Percentiles rank a stretch among this genome's conserved stretches.
Evolutionary conservation across 2,113 vertebrate genomes (phyloP).

Genomic region (Probosciger aterrimus): DNA sequence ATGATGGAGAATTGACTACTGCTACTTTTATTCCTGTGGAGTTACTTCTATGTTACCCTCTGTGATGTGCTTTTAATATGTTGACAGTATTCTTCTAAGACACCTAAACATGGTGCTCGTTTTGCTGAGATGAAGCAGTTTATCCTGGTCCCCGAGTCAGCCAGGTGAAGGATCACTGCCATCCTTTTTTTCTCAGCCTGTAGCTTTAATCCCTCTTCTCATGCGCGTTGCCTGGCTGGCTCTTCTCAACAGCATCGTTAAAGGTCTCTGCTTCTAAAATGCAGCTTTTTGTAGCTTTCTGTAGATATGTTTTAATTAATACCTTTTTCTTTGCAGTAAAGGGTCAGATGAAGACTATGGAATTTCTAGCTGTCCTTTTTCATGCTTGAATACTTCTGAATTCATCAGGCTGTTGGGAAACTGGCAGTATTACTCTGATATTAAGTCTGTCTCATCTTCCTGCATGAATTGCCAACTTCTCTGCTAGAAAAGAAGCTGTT

Average conservation of each 20-base stretch:
- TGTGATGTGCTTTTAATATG: background rate
- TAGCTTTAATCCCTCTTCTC: background rate
- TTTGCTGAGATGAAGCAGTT: background rate
- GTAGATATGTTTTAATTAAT: background rate
- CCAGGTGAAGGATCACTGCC: background rate
- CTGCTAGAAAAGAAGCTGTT: background rate
- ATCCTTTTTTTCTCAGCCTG: background rate
- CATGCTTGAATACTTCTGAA: background rate
- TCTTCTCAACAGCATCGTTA: background rate
- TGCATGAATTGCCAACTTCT: background rate
- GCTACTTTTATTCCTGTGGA: background rate
- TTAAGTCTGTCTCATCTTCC: background rate
- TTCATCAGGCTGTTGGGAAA: background rate
- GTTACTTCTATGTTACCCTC: background rate
- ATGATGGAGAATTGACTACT: background rate
- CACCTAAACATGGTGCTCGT: background rate
- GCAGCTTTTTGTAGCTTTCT: background rate
- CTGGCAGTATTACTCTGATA: background rate
- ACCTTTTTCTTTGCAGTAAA: background rate
- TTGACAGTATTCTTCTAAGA: background rate
- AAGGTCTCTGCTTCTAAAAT: background rate
- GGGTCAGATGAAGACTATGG: background rate
- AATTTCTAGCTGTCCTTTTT: background rate
- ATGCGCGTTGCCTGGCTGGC: background rate
- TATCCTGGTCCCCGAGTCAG: background rate